Conservation (phyloP, 2,113 vertebrate genomes). For the Limanda limanda region DNA sequence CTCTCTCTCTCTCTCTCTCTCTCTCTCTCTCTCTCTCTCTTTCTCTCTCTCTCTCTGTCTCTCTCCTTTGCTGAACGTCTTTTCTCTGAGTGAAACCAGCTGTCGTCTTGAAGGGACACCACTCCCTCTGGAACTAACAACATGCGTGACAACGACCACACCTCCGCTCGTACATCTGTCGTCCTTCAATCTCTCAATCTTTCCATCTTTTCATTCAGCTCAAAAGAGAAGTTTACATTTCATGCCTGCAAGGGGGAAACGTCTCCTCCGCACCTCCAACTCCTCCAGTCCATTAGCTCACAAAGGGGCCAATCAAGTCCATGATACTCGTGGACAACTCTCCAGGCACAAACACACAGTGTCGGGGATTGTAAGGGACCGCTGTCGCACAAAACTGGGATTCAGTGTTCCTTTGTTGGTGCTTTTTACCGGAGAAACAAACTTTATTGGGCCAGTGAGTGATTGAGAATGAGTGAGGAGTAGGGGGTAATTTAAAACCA, state of each 20-base stretch:
- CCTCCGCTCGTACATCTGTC: constrained; percentile 71
- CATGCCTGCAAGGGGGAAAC: constrained; percentile 12
- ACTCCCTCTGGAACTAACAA: constrained; percentile 71
- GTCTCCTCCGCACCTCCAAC: constrained; percentile 26
- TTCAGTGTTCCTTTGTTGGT: constrained; percentile 60
- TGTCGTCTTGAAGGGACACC: constrained; percentile 65
- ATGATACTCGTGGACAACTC: constrained; percentile 22
- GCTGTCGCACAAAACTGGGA: constrained; percentile 53
- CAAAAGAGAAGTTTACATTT: constrained; percentile 8
- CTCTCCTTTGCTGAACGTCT: constrained; percentile 57
- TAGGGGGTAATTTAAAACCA: constrained; percentile 75
- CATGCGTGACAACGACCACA: constrained; percentile 70
- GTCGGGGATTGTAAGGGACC: constrained; percentile 18
- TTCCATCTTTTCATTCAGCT: constrained; percentile 38
- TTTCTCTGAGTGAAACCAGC: constrained; percentile 76
- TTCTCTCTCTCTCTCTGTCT: too few relatives aligned
- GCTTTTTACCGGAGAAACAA: constrained; percentile 63
- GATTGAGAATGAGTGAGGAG: constrained; percentile 72
- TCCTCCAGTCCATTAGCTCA: neutral
- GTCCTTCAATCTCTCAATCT: constrained; percentile 61
- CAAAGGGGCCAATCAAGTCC: constrained; percentile 17
- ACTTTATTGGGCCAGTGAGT: constrained; percentile 76
- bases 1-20: constrained; percentile 15
- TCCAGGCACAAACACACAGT: constrained; percentile 45
- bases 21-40: too few relatives aligned